These are phyloP conservation scores for Aramus guarauna DNA, from an alignment of 2,113 vertebrate species.

Conservation along the genomic window DNA sequence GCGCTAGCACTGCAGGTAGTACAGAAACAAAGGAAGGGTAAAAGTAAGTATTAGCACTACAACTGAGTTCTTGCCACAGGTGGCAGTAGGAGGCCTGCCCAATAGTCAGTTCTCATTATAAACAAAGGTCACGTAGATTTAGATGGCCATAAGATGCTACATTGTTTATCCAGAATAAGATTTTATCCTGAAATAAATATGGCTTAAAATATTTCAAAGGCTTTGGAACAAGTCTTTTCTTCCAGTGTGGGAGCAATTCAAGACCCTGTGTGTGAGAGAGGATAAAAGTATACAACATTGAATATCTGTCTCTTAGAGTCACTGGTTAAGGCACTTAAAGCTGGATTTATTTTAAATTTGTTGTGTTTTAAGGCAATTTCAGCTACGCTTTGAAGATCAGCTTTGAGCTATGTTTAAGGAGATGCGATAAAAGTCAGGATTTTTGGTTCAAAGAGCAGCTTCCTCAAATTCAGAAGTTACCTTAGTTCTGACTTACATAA, in stretches of 20 bases:
- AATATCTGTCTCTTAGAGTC: neutral
- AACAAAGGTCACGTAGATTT: neutral
- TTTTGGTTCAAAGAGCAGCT: neutral
- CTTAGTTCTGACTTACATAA: neutral
- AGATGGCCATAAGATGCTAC: neutral
- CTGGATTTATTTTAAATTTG: neutral
- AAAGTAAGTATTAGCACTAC: neutral
- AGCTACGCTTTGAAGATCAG: neutral
- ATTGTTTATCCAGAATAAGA: neutral
- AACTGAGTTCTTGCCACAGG: neutral
- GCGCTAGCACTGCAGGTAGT: neutral
- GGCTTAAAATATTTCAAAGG: neutral
- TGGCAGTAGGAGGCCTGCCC: neutral
- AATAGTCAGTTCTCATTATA: neutral
- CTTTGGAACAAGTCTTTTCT: neutral
- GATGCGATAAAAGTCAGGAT: neutral
- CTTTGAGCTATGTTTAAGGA: neutral
- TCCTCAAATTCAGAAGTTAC: neutral
- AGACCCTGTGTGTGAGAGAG: neutral
- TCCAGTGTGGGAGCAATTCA: neutral
- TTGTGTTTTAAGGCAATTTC: neutral
- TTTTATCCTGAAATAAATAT: neutral
- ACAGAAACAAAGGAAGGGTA: neutral
- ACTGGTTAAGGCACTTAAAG: neutral
- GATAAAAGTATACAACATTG: neutral